Evolutionary conservation across 2,888 invertebrate genomes (phyloP).

Genomic region (Embidobia sp.): DNA sequence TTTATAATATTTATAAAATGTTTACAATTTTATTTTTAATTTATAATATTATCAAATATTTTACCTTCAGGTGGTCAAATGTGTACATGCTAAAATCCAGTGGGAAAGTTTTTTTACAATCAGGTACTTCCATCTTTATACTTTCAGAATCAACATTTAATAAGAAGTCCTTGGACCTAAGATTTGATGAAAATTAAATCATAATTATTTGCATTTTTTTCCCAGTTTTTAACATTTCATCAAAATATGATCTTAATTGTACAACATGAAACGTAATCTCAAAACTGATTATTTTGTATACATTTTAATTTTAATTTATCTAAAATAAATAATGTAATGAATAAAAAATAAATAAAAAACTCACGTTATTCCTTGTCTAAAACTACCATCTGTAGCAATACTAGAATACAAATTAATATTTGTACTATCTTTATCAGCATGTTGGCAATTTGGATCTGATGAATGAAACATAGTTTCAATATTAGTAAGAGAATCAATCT

Average conservation of each 20-base stretch:
- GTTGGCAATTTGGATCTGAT: constrained; percentile 85
- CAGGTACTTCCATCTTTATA: constrained; percentile 82
- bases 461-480: constrained; percentile 84
- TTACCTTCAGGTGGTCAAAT: constrained; percentile 85
- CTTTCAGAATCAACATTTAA: constrained; percentile 76
- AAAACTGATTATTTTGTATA: no score
- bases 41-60: background rate
- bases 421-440: constrained; percentile 85
- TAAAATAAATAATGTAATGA: background rate
- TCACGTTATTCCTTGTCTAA: constrained; percentile 82
- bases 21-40: background rate
- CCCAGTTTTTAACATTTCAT: no score
- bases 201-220: no score
- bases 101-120: constrained; percentile 85
- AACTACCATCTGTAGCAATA: constrained; percentile 84
- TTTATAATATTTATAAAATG: no score
- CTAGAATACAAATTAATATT: constrained; percentile 87
- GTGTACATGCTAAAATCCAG: constrained; percentile 85
- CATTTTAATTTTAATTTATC: no score
- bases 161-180: constrained; percentile 72
- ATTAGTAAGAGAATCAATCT: constrained; percentile 84
- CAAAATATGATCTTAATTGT: no score
- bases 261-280: no score
- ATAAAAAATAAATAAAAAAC: constrained; percentile 20
- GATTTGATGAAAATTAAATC: no score